These are phyloP conservation scores for Meganola albula DNA, from an alignment of 2,888 invertebrate genomes.

Conservation along the genomic window DNA sequence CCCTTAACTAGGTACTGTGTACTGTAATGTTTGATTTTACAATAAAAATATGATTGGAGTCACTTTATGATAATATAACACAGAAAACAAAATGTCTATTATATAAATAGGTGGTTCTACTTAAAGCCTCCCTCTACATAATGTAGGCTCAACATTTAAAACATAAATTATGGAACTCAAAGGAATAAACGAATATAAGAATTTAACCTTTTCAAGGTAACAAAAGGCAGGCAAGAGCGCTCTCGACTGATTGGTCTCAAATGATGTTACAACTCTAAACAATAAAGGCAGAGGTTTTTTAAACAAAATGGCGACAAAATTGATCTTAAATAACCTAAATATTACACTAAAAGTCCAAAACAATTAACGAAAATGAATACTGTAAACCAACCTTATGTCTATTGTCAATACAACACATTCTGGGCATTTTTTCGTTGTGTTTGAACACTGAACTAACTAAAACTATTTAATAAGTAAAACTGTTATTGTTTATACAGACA, in stretches of 20 bases:
- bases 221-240: slow-evolving; percentile 58
- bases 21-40: slow-evolving; percentile 30
- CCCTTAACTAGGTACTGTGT: slow-evolving; percentile 46
- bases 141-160: slow-evolving; percentile 34
- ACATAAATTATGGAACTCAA: slow-evolving; percentile 21
- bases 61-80: slow-evolving; percentile 18
- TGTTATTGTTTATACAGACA: slow-evolving; percentile 21
- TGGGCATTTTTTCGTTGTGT: slow-evolving; percentile 58
- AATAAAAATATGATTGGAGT: slow-evolving; percentile 3
- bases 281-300: slow-evolving; percentile 52
- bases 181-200: slow-evolving; percentile 33
- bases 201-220: slow-evolving; percentile 54
- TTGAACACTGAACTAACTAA: slow-evolving; percentile 49
- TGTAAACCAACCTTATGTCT: slow-evolving; percentile 53
- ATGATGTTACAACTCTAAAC: slow-evolving; percentile 29
- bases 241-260: slow-evolving; percentile 35
- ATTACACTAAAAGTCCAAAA: slow-evolving; percentile 33
- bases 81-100: slow-evolving; percentile 28
- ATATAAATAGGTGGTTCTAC: slow-evolving; percentile 50
- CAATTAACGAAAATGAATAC: slow-evolving; percentile 46
- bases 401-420: slow-evolving; percentile 49
- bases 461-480: slow-evolving; percentile 27
- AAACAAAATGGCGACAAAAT: slow-evolving; percentile 38
- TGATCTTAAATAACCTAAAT: slow-evolving; percentile 37
- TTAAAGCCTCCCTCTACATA: slow-evolving; percentile 49